Evolutionary conservation across 1,140 invertebrate genomes (phyloP).

Genomic region (Lamellibrachia luymesi): DNA sequence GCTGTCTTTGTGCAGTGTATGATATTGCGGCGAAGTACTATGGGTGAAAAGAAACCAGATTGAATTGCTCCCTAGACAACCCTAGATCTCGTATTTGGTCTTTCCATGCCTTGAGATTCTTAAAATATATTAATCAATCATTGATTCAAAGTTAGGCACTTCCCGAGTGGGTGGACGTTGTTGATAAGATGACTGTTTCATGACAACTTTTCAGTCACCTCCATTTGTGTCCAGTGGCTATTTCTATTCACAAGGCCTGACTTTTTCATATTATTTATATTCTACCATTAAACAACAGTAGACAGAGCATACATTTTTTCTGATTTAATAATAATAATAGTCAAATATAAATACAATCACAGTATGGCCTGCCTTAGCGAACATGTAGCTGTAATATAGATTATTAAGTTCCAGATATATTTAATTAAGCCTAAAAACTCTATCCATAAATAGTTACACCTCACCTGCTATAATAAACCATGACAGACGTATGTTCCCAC

Average conservation of each 20-base stretch:
- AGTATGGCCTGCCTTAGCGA: not conserved
- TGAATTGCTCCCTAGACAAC: not conserved
- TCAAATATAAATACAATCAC: not conserved
- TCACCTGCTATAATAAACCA: too few relatives aligned
- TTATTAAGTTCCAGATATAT: not conserved
- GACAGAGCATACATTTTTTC: too few relatives aligned
- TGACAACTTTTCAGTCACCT: too few relatives aligned
- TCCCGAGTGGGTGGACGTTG: not conserved
- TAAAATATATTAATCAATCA: not conserved
- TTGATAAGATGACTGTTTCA: not conserved
- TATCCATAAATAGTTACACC: too few relatives aligned
- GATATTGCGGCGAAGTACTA: not conserved
- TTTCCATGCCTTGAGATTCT: not conserved
- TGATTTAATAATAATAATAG: not conserved
- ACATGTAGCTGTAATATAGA: not conserved
- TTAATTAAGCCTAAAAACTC: too few relatives aligned
- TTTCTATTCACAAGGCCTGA: too few relatives aligned
- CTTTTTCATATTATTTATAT: too few relatives aligned
- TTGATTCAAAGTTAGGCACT: not conserved
- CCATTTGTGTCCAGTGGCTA: too few relatives aligned
- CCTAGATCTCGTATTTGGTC: not conserved
- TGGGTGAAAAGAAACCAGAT: not conserved
- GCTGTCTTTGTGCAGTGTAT: not conserved
- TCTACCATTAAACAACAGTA: too few relatives aligned
- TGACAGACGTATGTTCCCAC: too few relatives aligned